A percentile compares a stretch with the other conserved stretches of the same genome.
Evolutionary conservation across 2,888 invertebrate genomes (phyloP).

Genomic region (Idaea biselata): DNA sequence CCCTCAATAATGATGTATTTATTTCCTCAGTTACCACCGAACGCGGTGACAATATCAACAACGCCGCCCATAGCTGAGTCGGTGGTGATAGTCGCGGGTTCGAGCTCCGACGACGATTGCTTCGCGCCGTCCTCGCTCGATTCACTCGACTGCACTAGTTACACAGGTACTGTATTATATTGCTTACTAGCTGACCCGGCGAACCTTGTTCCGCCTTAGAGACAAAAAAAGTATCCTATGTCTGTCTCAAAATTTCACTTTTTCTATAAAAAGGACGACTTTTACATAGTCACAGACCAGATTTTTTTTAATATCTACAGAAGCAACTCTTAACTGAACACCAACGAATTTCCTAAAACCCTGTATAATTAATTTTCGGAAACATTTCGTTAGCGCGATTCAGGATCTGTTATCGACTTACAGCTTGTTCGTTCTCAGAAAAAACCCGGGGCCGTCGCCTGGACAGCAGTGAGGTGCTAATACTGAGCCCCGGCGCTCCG

Average conservation of each 20-base stretch:
- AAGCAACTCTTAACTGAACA: too few species aligned
- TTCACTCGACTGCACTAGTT: conserved; percentile 83
- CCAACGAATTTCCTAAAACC: neutral
- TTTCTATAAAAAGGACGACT: too few species aligned
- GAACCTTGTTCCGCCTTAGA: too few species aligned
- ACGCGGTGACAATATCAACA: conserved; percentile 76
- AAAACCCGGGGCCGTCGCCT: conserved; percentile 82
- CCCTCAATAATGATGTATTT: too few species aligned
- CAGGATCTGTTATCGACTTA: conserved; percentile 20
- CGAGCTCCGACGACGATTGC: conserved; percentile 88
- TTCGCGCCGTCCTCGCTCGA: conserved; percentile 87
- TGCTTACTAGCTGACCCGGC: too few species aligned
- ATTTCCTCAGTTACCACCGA: conserved; percentile 59
- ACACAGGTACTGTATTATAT: conserved; percentile 50
- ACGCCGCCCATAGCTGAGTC: conserved; percentile 81
- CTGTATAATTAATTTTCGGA: neutral
- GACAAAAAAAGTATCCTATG: too few species aligned
- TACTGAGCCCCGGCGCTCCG: conserved; percentile 86
- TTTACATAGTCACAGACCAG: too few species aligned
- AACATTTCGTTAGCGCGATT: neutral
- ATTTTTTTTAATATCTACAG: too few species aligned
- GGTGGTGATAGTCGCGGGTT: conserved; percentile 90
- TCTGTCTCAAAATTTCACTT: too few species aligned
- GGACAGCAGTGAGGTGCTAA: conserved; percentile 93
- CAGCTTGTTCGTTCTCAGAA: conserved; percentile 39